Base-by-base conservation (phyloP, 2,888 invertebrate genomes). In the Leptogaster cylindrica region DNA sequence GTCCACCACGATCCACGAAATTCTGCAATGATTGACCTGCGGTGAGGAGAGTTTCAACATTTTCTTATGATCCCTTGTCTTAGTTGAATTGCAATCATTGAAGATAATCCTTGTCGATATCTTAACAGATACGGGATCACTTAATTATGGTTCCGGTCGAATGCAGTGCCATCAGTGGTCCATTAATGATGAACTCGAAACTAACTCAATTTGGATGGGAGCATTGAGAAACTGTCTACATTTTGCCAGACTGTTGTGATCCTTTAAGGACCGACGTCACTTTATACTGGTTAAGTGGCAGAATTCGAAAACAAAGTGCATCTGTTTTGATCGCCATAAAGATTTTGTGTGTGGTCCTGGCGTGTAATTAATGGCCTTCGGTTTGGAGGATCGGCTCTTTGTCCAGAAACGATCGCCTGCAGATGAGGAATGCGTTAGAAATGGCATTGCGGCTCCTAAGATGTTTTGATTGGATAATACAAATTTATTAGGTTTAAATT, bases 291-390 rank as follows among this genome's bases (percentile, higher is more conserved):
- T 71, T 70, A 73, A 73, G 73, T 73, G 73, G 73, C 72, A 72
- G 69, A 71, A 68, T 70, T 66, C 64, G 36, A 70, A 71, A 71
- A 69, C 72, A 71, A 68, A 71, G 70, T 69, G 69, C 66, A 68
- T 71, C 71, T 73, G 73, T 73, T 73, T 73, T 73, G 73, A 73
- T 73, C 71, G 67, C 70, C 68, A 52, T 25, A 18, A 44, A 44
- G 16, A 61, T 61, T 14, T 39, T 14, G 44, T 61, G 61, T 61
- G 61, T 61, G 61, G 61, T 61, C 61, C 61, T 71, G 65, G 39
- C 50, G 55, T 46, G 66, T 39, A 61, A 61, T 61, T 61, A 61
- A 61, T 61, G 61, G 44, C 61, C 31, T 28, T 61, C 44, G 61
- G 10, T 16, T 16, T 28, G 28, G 16, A 5, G 51, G 16, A 27